Evolutionary conservation across 2,113 vertebrate species (phyloP), one percentile per base, ranked within the genome.

Genomic region (Elanus axillaris): DNA sequence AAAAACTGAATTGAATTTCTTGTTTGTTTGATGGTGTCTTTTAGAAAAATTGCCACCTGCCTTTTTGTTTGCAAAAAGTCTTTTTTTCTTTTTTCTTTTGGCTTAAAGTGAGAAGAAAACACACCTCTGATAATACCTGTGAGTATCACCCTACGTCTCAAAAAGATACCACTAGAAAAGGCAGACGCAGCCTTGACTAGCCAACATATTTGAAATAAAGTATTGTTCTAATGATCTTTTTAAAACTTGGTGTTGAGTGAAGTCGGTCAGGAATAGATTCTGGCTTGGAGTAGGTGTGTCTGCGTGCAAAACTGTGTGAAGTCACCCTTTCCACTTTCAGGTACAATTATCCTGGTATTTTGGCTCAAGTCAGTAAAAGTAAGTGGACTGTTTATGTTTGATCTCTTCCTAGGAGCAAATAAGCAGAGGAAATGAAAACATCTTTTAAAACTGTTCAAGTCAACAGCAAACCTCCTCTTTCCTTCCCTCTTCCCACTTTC

Each of bases 1-100:
- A 97, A 98, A 95, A 96, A 92, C 38, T 79, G 83, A 87, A 95
- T 91, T 95, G 72, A 91, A 94, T 96, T 96, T 97, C 88, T 89
- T 87, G 29, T 96, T 93, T 94, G 67, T 94, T 96, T 68, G 48
- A 50, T 88, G 76, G 19, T 68, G 74, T 68, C 85, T 95, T 91
- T 55, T n/a, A 68, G 43, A 93, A 92, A 92, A 93, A 78, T 23
- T 90, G 50, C 45, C n/a, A 83, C 72, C 45, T 88, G 14, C 36
- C 31, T 68, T 85, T 97, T 95, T 94, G 71, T 92, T 96, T 90
- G 53, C 42, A 84, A 77, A 63, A 86, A 88, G 21, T 22, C 12
- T 34, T 68, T 16, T 8, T 4, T 17, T 16, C 32, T 34, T 43
- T 90, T 32, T 86, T 85, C 36, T 16, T 60, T 84, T 43, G 36